Conservation (phyloP, 2,797 vertebrate genomes). For the Graptemys geographica region DNA sequence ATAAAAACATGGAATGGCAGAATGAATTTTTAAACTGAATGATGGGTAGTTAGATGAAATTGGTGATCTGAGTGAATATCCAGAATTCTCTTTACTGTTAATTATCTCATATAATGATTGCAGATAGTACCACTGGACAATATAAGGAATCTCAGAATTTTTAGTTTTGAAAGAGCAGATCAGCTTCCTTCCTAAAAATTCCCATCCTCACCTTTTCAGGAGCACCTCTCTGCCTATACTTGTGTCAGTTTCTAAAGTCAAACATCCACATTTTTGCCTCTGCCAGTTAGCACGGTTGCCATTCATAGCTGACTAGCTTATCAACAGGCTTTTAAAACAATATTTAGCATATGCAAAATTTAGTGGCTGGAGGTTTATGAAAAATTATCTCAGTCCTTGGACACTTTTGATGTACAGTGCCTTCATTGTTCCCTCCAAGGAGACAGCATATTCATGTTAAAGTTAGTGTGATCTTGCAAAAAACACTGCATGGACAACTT, state of each 20-base stretch:
- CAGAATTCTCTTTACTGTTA: not conserved
- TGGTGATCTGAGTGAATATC: not conserved
- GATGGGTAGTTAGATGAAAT: not conserved
- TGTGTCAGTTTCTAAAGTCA: not conserved
- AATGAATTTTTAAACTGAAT: not conserved
- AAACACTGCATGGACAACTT: not conserved
- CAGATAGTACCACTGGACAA: not conserved
- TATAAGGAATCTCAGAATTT: not conserved
- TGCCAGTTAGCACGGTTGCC: not conserved
- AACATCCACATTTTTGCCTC: not conserved
- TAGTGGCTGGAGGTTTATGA: not conserved
- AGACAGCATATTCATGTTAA: not conserved
- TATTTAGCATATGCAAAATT: not conserved
- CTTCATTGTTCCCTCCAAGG: not conserved
- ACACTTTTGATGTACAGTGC: rapidly evolving
- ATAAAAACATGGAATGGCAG: not conserved
- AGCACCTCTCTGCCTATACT: not conserved
- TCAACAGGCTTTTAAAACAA: not conserved
- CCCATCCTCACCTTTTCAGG: not conserved
- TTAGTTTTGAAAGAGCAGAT: not conserved
- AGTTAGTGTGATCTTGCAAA: not conserved
- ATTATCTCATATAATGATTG: not conserved
- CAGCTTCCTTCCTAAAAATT: not conserved
- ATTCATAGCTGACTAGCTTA: not conserved
- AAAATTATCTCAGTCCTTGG: not conserved